Evolutionary conservation across 2,888 invertebrate species (phyloP), one percentile per base, ranked within the genome.

Genomic region (Neoscelio sp.): DNA sequence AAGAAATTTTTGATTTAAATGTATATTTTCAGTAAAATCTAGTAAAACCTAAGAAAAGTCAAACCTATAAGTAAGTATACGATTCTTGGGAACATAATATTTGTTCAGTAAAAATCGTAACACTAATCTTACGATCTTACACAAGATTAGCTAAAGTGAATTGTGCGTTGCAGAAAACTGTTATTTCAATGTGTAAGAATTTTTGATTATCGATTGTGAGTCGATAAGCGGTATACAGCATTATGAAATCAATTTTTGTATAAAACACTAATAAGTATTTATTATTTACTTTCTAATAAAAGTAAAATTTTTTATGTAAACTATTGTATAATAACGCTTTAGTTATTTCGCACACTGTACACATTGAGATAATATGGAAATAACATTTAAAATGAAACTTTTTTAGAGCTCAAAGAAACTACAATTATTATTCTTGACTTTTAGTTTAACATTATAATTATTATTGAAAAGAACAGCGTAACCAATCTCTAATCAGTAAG

Each of bases 71-170:
- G n/a, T 18, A 23, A 33, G 10, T 38, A 12, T n/a, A 17, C 30
- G 10, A 7, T 8, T 17, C 20, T 15, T 8, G 17, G 42, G 65
- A 42, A 12, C 42, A 18, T 65, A 65, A 65, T 42, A 65, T 67
- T 54, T 54, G 13, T 42, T 33, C 12, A 15, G 8, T 33, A 54
- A 54, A 67, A 67, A 54, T 67, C 23, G 42, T 67, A 54, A 46
- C 54, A 52, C 30, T 42, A 38, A 54, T 52, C 26, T 30, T 7
- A 13, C 12, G 23, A 40, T n/a, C n/a, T 67, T 67, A 44, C 44
- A 40, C 46, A 67, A 54, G 18, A 12, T 6, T 35, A 5, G 6
- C 10, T 12, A 44, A 18, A 35, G 38, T 56, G 46, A 56, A 56
- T 68, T 68, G 56, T 46, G 23, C 28, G 8, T 23, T 26, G 13